Base-by-base conservation (phyloP, 23 tunicate genomes). In the Phallusia fumigata region DNA sequence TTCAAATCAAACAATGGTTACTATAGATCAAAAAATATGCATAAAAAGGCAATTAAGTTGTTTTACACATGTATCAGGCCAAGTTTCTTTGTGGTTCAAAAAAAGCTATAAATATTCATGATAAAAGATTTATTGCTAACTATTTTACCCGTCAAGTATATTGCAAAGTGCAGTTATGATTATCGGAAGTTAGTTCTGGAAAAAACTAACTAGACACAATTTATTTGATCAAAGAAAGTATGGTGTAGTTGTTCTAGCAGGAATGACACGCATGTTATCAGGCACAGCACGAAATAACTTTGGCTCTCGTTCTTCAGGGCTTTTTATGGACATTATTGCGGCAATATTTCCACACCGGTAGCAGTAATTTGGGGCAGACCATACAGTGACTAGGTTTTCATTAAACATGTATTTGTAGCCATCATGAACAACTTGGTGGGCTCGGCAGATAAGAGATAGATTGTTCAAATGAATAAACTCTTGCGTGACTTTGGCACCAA, bases 311-410 rank as follows among this genome's bases (percentile, higher is more conserved):
- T 94, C 94, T 28, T 89, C 94, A 24, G 88, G 87, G 24, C 94
- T 85, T 28, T 64, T 86, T 33, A 94, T 85, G 11, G 84, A 79
- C 86, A 94, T 76, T 26, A 94, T 94, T 0, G 98, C 93, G 31
- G 98, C 98, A 15, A 94, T 77, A 47, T 94, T 94, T 24, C 98
- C 98, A 65, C 98, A 94, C 35, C 98, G 79, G 84, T 95, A 95
- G 53, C 99, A 95, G 53, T 95, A 95, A 77, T 95, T 95, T 13
- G 99, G 99, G 8, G 99, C 99, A 0, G 99, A 95, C 99, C 99
- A 95, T 0, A 95, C 95, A 30, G 99, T 95, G 40, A 95, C 95
- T 44, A 95, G 53, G 35, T 90, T 84, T 35, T 90, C 89, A 82
- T 95, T 85, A 76, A 95, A 95, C 95, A 90, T 90, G 82, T 90